Conservation (phyloP, 2,888 invertebrate genomes). For the Neoscelio sp. region DNA sequence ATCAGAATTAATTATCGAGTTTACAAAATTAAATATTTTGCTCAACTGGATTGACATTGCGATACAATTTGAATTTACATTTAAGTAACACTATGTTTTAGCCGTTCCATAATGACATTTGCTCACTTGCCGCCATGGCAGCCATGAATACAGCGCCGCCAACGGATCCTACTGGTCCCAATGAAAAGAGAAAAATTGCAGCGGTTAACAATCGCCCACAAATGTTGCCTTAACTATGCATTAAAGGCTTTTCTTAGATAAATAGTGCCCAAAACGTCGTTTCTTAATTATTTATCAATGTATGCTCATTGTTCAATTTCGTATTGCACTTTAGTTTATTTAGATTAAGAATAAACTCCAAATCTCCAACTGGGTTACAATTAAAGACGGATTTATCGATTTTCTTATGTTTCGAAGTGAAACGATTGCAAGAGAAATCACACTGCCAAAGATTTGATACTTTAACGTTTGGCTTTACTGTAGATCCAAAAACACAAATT, state of each 20-base stretch:
- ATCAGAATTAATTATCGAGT: too few species aligned
- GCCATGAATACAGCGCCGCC: too few species aligned
- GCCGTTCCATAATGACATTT: too few species aligned
- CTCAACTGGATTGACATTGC: too few species aligned
- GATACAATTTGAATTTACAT: too few species aligned
- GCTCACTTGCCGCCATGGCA: too few species aligned
- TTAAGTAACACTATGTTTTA: too few species aligned
- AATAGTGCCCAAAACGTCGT: constrained; percentile 10
- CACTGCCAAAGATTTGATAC: constrained; percentile 63
- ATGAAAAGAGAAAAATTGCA: too few species aligned
- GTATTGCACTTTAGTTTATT: constrained; percentile 5
- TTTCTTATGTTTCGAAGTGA: constrained; percentile 17
- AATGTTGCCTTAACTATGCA: constrained; percentile 14
- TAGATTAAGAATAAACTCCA: not conserved
- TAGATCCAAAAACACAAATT: constrained; percentile 15
- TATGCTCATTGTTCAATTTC: constrained; percentile 14
- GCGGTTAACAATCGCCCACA: not conserved
- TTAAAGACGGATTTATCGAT: constrained; percentile 21
- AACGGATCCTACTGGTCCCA: too few species aligned
- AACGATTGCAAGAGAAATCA: constrained; percentile 1
- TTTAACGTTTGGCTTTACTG: constrained; percentile 43
- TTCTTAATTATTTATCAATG: constrained; percentile 12
- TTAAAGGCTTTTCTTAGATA: constrained; percentile 9
- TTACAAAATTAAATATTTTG: too few species aligned
- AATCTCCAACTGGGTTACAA: constrained; percentile 6